A percentile compares a stretch with the other conserved stretches of the same genome.
Conservation (phyloP, 2,888 invertebrate genomes). For the Allolobophora icterica region DNA sequence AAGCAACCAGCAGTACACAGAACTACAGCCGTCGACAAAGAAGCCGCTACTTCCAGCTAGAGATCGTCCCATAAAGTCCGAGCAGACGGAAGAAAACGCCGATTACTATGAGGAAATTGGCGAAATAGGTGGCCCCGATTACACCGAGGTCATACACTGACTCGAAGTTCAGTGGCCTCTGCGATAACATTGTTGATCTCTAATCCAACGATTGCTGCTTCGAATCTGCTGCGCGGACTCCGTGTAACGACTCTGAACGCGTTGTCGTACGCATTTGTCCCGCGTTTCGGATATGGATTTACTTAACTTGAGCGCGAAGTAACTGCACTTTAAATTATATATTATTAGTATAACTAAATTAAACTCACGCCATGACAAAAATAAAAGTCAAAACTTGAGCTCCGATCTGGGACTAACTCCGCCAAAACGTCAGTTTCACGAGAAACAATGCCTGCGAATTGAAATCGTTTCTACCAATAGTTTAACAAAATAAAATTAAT, state of each 20-base stretch:
- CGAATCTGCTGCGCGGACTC: not conserved
- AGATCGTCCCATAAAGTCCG: not conserved
- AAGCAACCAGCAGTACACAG: not conserved
- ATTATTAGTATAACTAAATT: too few species aligned
- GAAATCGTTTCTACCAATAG: too few species aligned
- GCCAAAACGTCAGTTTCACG: too few species aligned
- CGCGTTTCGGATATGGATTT: too few species aligned
- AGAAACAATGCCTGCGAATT: too few species aligned
- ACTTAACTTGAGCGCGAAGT: too few species aligned
- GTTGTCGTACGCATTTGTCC: too few species aligned
- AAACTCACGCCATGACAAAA: too few species aligned
- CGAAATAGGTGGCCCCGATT: not conserved
- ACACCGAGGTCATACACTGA: not conserved
- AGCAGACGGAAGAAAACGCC: not conserved
- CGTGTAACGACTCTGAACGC: not conserved
- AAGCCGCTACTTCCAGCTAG: not conserved
- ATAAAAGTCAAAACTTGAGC: too few species aligned
- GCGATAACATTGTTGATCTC: not conserved
- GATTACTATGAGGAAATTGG: not conserved
- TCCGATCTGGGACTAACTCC: too few species aligned
- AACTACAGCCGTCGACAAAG: not conserved
- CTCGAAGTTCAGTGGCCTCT: not conserved
- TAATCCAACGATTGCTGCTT: not conserved
- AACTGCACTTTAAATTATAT: too few species aligned
- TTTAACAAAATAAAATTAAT: too few species aligned